A percentile compares a stretch with the other conserved stretches of the same genome.
phyloP scores from a whole-genome alignment of 2,888 invertebrate species.

The Lasioglossum morio region DNA sequence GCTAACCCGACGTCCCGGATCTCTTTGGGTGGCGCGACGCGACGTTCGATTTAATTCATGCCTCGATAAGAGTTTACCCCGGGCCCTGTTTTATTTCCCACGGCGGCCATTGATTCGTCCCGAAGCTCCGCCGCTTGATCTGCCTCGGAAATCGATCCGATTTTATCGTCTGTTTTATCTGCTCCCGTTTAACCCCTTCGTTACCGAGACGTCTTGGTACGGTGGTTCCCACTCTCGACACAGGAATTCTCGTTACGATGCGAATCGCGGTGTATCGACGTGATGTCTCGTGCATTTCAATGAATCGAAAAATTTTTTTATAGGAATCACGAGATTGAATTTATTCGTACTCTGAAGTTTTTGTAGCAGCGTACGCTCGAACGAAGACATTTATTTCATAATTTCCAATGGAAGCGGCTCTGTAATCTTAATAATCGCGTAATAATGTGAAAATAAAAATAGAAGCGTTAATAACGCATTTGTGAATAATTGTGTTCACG shows the following conservation, averaged over 20 bases:
- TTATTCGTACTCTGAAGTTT: neutral
- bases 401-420: neutral
- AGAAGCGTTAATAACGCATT: neutral
- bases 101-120: neutral
- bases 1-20: neutral
- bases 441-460: neutral
- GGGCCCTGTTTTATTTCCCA: neutral
- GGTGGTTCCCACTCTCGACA: neutral
- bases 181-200: neutral
- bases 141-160: neutral
- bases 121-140: neutral
- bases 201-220: neutral
- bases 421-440: neutral
- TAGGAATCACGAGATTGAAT: neutral
- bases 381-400: neutral
- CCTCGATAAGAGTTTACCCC: neutral
- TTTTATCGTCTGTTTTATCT: neutral
- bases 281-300: neutral
- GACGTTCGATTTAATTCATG: slow-evolving; percentile 3
- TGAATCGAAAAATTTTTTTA: neutral
- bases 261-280: neutral
- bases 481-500: neutral
- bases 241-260: neutral
- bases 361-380: neutral
- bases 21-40: neutral